A percentile compares a stretch with the other conserved stretches of the same genome.
Conservation (phyloP, 2,797 vertebrate species). For the Platalea minor region DNA sequence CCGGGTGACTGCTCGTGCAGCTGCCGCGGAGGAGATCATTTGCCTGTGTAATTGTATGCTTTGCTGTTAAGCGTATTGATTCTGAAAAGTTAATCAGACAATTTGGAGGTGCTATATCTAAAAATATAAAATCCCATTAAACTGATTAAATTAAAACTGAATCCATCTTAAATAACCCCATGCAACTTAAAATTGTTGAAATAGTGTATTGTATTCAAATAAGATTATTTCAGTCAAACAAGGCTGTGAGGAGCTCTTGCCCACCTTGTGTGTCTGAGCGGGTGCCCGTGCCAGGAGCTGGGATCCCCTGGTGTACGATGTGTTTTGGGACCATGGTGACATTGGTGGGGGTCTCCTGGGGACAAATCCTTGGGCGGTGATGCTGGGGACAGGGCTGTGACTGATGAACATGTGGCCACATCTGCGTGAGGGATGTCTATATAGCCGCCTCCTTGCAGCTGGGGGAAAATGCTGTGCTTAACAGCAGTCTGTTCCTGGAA, state of each 20-base stretch:
- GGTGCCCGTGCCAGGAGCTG: fast-evolving
- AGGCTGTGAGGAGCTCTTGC: neutral
- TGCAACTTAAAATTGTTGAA: constrained; percentile 72
- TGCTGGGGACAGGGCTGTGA: neutral
- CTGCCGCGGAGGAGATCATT: constrained; percentile 37
- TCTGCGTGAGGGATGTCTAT: too few relatives aligned
- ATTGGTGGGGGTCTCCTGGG: neutral
- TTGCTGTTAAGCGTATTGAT: constrained; percentile 70
- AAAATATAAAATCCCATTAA: constrained; percentile 68
- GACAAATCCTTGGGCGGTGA: too few relatives aligned
- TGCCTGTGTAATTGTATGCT: constrained; percentile 63
- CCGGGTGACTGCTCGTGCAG: neutral
- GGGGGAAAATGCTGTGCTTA: fast-evolving
- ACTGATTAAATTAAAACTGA: constrained; percentile 69
- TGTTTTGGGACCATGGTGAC: neutral
- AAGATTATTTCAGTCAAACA: constrained; percentile 73
- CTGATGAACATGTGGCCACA: fast-evolving
- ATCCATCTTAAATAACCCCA: constrained; percentile 63
- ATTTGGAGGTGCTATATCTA: constrained; percentile 61
- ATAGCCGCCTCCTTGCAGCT: neutral
- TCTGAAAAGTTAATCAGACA: constrained; percentile 70
- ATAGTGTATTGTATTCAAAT: constrained; percentile 65
- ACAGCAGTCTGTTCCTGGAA: fast-evolving
- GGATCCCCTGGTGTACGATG: fast-evolving
- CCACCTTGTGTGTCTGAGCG: neutral